These are phyloP conservation scores for Capitella teleta DNA, from an alignment of 1,140 invertebrate species.

Conservation along the genomic window DNA sequence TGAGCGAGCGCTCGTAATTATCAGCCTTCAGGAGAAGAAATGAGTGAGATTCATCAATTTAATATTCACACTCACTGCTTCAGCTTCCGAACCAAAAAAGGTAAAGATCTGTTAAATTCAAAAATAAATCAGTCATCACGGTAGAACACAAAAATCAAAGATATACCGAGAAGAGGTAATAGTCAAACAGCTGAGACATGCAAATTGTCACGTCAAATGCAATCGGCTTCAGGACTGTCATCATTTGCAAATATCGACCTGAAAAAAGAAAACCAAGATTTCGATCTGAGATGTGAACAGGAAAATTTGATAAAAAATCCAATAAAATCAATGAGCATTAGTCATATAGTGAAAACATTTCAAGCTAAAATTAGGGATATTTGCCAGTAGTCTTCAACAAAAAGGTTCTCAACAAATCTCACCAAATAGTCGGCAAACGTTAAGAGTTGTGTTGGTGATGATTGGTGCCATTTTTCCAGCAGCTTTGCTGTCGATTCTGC, in stretches of 20 bases:
- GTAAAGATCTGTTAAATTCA: constrained; percentile 62
- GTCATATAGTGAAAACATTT: no score
- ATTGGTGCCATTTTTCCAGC: constrained; percentile 41
- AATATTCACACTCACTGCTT: constrained; percentile 9
- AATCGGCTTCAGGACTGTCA: constrained; percentile 76
- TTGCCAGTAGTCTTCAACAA: no score
- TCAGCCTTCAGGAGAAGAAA: constrained; percentile 12
- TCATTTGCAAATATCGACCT: constrained; percentile 73
- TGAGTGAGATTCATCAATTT: not conserved
- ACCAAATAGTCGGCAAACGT: constrained; percentile 83
- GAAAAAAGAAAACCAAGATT: no score
- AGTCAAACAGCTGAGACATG: constrained; percentile 90
- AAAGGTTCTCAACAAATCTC: no score
- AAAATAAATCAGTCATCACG: no score
- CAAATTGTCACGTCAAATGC: constrained; percentile 78
- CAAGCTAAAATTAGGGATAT: no score
- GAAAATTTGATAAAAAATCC: no score
- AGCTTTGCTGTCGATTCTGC: not conserved
- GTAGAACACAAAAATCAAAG: not conserved
- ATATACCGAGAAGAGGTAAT: constrained; percentile 62
- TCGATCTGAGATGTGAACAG: no score
- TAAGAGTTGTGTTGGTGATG: constrained; percentile 85
- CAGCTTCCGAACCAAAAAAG: constrained; percentile 72
- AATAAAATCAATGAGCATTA: no score
- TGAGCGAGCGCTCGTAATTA: constrained; percentile 22